Conservation (phyloP, 23 tunicate genomes). For the Aplidium turbinatum region DNA sequence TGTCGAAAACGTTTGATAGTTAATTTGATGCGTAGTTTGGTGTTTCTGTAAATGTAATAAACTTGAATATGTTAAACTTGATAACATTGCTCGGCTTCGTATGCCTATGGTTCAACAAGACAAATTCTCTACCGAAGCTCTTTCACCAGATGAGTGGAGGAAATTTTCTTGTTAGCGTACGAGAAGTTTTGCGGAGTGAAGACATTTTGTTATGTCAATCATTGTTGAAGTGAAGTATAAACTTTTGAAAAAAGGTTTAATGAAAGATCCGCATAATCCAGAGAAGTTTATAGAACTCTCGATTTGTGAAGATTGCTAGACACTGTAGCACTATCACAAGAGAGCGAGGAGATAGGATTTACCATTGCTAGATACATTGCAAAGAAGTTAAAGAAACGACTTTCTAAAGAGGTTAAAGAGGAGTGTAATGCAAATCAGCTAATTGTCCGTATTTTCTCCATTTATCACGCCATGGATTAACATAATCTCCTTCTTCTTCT, state of each 20-base stretch:
- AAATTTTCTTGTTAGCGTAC: neutral
- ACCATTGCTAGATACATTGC: neutral
- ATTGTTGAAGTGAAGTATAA: neutral
- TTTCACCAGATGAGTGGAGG: slow-evolving; percentile 1
- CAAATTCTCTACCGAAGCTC: no score
- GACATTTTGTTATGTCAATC: neutral
- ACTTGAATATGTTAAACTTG: no score
- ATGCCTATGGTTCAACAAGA: no score
- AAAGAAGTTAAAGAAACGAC: neutral
- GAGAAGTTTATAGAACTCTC: neutral
- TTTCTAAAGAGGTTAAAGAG: neutral
- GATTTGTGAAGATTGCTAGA: neutral
- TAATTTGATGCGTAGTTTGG: no score
- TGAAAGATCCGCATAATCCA: neutral
- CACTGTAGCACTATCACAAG: neutral
- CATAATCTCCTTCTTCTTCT: neutral
- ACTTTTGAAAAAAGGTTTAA: neutral
- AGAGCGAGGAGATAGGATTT: neutral
- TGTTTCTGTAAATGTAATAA: no score
- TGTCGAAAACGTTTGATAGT: no score
- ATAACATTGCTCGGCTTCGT: no score
- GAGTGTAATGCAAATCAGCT: neutral
- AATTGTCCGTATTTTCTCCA: neutral
- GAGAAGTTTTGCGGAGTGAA: neutral
- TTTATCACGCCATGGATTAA: neutral